Percentiles rank a stretch among this genome's conserved stretches.
Evolutionary conservation across 2,888 invertebrate species (phyloP).

Genomic region (Smittia aterrima): DNA sequence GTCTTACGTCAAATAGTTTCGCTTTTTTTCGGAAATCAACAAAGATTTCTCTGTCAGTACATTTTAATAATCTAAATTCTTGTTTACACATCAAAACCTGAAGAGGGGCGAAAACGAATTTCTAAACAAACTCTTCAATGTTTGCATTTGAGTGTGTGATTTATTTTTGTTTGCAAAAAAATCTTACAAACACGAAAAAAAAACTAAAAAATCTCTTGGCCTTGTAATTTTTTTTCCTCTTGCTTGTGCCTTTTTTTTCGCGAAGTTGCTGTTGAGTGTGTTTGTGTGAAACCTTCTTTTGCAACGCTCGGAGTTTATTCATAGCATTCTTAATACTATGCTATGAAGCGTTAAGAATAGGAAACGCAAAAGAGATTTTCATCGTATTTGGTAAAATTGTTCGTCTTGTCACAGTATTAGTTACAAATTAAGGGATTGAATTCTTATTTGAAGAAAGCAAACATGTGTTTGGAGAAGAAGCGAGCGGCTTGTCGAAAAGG

Average conservation of each 20-base stretch:
- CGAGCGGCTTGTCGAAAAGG: neutral
- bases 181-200: slow-evolving; percentile 3
- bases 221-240: slow-evolving; percentile 32
- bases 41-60: neutral
- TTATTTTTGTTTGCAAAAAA: slow-evolving; percentile 34
- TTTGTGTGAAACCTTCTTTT: slow-evolving; percentile 37
- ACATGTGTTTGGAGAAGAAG: slow-evolving; percentile 37
- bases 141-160: slow-evolving; percentile 26
- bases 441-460: slow-evolving; percentile 31
- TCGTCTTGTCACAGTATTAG: slow-evolving; percentile 35
- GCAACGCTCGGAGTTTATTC: slow-evolving; percentile 25
- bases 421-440: slow-evolving; percentile 40
- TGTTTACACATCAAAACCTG: neutral
- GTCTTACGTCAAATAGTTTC: no score
- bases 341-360: slow-evolving; percentile 34
- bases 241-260: neutral
- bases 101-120: neutral
- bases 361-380: slow-evolving; percentile 37
- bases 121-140: slow-evolving; percentile 14
- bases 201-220: slow-evolving; percentile 34
- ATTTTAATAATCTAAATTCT: neutral
- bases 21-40: neutral
- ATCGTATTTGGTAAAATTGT: slow-evolving; percentile 31
- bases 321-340: slow-evolving; percentile 34
- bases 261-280: slow-evolving; percentile 17